Evolutionary conservation across 2,888 invertebrate genomes (phyloP).

Genomic region (Anaspis maculata): DNA sequence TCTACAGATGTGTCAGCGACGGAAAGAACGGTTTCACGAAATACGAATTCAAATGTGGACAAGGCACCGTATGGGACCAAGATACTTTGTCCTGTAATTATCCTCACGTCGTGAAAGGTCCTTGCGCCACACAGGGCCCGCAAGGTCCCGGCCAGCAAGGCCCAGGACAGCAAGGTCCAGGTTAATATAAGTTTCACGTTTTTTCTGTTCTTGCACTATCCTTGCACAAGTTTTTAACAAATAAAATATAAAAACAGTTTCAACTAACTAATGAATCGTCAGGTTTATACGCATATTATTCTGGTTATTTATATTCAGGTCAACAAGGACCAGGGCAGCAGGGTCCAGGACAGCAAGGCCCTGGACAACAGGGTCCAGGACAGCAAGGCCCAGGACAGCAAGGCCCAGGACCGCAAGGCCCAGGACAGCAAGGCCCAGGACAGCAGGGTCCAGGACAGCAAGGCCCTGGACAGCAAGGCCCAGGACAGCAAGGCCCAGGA

Average conservation of each 20-base stretch:
- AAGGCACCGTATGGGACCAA: constrained; percentile 72
- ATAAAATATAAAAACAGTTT: too few species aligned
- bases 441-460: constrained; percentile 1
- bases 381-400: constrained; percentile 10
- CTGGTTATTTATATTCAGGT: constrained; percentile 9
- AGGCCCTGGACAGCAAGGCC: neutral
- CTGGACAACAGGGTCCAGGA: constrained; percentile 13
- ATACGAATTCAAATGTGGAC: constrained; percentile 64
- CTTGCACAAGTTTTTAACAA: too few species aligned
- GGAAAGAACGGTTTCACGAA: constrained; percentile 52
- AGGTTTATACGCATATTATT: too few species aligned
- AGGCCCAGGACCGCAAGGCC: constrained; percentile 9
- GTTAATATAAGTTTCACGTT: too few species aligned
- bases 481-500: constrained; percentile 14
- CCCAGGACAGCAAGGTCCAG: constrained; percentile 8
- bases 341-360: constrained; percentile 16
- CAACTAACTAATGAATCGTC: too few species aligned
- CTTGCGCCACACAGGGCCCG: constrained; percentile 16
- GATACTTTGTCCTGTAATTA: constrained; percentile 62
- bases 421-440: constrained; percentile 11
- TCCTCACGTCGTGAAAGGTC: constrained; percentile 47
- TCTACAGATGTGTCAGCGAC: constrained; percentile 65
- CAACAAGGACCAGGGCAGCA: constrained; percentile 9
- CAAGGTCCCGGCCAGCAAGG: constrained; percentile 7
- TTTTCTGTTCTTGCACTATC: too few species aligned